Evolutionary conservation across 2,888 invertebrate species (phyloP), one percentile per base, ranked within the genome.

Genomic region (Myathropa florea): DNA sequence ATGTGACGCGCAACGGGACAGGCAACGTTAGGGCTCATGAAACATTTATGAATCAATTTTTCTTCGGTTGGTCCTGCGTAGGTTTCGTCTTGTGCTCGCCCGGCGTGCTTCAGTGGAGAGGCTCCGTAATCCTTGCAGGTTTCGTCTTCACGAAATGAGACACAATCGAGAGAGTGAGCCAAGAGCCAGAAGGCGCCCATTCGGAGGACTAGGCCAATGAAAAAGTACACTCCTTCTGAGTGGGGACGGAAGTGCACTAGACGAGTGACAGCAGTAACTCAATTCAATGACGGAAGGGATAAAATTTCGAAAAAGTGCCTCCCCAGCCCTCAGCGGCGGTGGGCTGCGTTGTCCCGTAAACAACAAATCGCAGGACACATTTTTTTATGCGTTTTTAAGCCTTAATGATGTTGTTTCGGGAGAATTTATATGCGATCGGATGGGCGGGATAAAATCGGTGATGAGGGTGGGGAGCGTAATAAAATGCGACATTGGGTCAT

Each of bases 11-110:
- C 57, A 10, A 28, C 33, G 12, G 21, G 24, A n/a, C 6, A 33
- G 1, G 18, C 10, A 64, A 70, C 75, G 68, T 36, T 59, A 75
- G 79, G 83, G 73, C 73, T 79, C 83, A 83, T 83, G 83, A 83
- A 83, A 79, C 83, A 83, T 83, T 83, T 83, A 83, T 83, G 83
- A 83, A 83, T 83, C 83, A 73, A 83, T 83, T 73, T 83, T 83
- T 82, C 36, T 9, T 55, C 24, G 23, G 6, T 67, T 26, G 36
- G 36, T 28, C 33, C 36, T 65, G 26, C 59, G 23, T 55, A 36
- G 23, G 59, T 26, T 24, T n/a, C 14, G 23, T 57, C 63, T 21
- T 18, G 6, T 36, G 24, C 6, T 59, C 4, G 18, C 30, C 4
- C 23, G 33, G 4, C 14, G 64, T n/a, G 4, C 33, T 55, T 59